Percentiles rank a stretch among this genome's conserved stretches.
Conservation (phyloP, 2,797 vertebrate species). For the Potorous gilbertii region DNA sequence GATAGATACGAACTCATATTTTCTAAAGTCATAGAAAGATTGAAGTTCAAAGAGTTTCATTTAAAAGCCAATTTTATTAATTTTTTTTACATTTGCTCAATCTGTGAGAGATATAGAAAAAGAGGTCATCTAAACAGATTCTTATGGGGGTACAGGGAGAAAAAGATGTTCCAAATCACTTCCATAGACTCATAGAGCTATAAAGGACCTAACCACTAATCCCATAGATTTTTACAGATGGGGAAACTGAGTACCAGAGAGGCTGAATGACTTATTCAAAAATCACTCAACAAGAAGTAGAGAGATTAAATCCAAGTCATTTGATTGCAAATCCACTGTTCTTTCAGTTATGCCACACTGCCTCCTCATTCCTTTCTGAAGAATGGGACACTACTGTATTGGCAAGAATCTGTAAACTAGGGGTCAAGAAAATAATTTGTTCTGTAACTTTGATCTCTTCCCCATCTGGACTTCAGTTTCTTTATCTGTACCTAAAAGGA, state of each 20-base stretch:
- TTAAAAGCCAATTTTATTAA: background rate
- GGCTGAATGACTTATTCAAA: background rate
- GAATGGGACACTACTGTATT: background rate
- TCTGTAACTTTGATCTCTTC: background rate
- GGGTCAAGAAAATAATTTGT: background rate
- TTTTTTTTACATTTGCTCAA: background rate
- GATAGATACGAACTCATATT: background rate
- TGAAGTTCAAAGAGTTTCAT: background rate
- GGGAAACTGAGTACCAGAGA: background rate
- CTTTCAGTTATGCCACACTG: background rate
- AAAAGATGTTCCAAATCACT: background rate
- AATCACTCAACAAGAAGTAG: background rate
- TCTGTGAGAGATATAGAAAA: background rate
- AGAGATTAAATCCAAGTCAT: background rate
- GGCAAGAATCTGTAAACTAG: background rate
- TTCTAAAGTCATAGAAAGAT: background rate
- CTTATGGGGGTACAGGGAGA: background rate
- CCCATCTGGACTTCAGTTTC: background rate
- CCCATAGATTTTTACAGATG: background rate
- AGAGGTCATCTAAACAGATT: background rate
- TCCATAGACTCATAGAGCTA: background rate
- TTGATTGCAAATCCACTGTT: background rate
- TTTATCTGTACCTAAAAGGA: background rate
- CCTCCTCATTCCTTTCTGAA: background rate
- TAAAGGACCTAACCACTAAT: background rate